Percentiles rank a stretch among this genome's conserved stretches.
Conservation (phyloP, 2,113 vertebrate genomes). For the Aspidoscelis tigris region DNA sequence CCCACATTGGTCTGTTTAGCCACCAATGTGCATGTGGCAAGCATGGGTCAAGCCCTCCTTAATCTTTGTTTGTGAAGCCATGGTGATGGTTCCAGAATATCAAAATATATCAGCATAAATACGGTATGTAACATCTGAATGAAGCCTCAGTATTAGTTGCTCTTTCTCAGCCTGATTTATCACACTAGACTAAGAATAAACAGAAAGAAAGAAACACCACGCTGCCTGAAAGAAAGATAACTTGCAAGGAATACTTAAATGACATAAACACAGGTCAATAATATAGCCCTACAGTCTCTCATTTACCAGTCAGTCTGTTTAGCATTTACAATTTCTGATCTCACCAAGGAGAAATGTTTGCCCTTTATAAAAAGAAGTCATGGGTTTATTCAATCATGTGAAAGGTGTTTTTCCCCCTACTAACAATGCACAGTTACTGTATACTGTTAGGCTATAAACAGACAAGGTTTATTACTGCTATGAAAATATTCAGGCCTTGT, state of each 20-base stretch:
- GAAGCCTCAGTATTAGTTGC: background rate
- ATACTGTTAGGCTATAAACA: background rate
- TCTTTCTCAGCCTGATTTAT: background rate
- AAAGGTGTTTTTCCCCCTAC: background rate
- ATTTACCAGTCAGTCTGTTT: background rate
- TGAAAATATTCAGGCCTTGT: slow-evolving; percentile 23
- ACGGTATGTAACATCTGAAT: too few species aligned
- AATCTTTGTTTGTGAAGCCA: too few species aligned
- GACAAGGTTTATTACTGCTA: slow-evolving; percentile 13
- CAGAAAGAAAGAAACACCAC: background rate
- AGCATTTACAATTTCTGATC: background rate
- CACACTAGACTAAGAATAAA: background rate
- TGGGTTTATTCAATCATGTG: background rate
- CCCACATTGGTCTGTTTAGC: too few species aligned
- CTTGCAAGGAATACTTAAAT: too few species aligned
- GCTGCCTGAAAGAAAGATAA: background rate
- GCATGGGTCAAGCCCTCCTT: too few species aligned
- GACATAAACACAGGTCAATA: too few species aligned
- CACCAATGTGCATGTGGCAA: too few species aligned
- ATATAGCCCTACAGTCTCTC: too few species aligned
- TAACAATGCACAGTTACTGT: background rate
- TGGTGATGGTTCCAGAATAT: too few species aligned
- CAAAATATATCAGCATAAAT: too few species aligned
- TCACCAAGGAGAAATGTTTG: background rate
- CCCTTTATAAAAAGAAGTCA: background rate